Percentiles rank a stretch among this genome's conserved stretches.
phyloP scores from a whole-genome alignment of 2,113 vertebrate species.

The Calonectris borealis region DNA sequence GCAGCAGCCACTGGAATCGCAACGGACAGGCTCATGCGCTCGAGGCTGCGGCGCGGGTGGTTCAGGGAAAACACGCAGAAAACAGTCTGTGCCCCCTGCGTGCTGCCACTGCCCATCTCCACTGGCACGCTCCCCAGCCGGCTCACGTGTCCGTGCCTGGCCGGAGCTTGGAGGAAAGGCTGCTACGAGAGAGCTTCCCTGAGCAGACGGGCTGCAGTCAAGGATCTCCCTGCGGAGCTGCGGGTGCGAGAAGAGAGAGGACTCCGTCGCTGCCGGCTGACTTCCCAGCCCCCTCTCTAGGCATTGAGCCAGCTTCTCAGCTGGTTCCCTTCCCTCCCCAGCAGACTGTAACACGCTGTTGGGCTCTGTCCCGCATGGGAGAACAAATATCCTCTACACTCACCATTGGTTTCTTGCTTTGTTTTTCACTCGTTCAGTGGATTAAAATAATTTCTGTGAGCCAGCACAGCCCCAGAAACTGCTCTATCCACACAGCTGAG shows the following conservation, averaged over 20 bases:
- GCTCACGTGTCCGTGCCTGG: not conserved
- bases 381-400: not conserved
- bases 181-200: not conserved
- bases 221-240: not conserved
- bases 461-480: not conserved
- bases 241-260: not conserved
- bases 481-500: not conserved
- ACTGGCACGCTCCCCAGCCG: not conserved
- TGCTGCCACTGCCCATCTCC: not conserved
- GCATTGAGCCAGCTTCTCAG: not conserved
- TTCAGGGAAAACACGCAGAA: not conserved
- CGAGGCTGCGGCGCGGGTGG: rapidly evolving
- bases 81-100: not conserved
- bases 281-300: not conserved
- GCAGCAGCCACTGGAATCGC: not conserved
- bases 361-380: not conserved
- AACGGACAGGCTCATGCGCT: rapidly evolving
- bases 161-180: not conserved
- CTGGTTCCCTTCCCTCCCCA: not conserved
- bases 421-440: not conserved
- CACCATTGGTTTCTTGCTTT: not conserved
- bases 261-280: not conserved
- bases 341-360: not conserved
- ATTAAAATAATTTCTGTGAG: not conserved
- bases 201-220: slow-evolving; percentile 9